Evolutionary conservation across 2,888 invertebrate species (phyloP), one percentile per base, ranked within the genome.

Genomic region (Ganaspis brasiliensis): DNA sequence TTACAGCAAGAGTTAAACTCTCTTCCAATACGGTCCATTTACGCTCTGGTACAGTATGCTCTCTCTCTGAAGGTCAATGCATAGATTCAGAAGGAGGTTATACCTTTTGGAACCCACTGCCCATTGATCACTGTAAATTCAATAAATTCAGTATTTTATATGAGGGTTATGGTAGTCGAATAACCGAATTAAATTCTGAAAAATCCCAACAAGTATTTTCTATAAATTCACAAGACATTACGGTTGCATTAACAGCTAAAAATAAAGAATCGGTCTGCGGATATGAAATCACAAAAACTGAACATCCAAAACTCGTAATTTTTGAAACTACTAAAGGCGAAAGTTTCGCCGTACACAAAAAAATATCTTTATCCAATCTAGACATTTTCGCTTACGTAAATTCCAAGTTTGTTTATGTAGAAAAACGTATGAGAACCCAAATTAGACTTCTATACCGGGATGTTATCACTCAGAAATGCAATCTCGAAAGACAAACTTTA

Each of bases 361-460:
- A 14, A 3, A 6, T 19, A n/a, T 19, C 55, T 2, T 5, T 55
- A 1, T 3, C 4, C 0, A 19, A 80, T 74, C 19, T 80, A 0
- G 82, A 84, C 21, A 74, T 84, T 1, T 81, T 82, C 9, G 4
- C 75, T 0, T 84, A 85, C 24, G 74, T 83, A 0, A 85, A 82
- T 26, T 78, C 82, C 1, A 86, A 87, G 77, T 83, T 87, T 12
- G 63, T 86, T 9, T 87, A 86, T 73, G 80, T 84, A 1, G 85
- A 86, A 74, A 82, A 83, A 74, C 74, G 83, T 6, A 78, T 84
- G 4, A 78, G 84, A 26, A 49, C 74, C 12, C 72, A 75, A 8
- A 24, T 86, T 8, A 76, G 80, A 9, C 12, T 59, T 3, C 24
- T 85, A 0, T 86, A 86, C 52, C 16, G 49, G 5, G 79, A 86